These are phyloP conservation scores for Brachyistius frenatus DNA, from an alignment of 2,113 vertebrate genomes.

Conservation along the genomic window DNA sequence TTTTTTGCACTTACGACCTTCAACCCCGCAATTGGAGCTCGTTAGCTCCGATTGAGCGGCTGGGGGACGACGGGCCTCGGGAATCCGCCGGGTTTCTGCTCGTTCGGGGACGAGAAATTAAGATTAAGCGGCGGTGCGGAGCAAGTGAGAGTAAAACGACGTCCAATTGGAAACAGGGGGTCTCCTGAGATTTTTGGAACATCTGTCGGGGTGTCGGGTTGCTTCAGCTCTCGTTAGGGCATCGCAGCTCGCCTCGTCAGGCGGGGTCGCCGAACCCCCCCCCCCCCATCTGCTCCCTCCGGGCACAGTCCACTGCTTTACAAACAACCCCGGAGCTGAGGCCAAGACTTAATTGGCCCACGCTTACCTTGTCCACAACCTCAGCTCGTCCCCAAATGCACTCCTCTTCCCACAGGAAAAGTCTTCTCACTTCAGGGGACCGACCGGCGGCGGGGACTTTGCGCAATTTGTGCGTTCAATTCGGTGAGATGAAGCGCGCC, in stretches of 20 bases:
- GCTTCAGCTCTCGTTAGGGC: conserved; percentile 75
- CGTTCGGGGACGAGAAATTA: conserved; percentile 41
- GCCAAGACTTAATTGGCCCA: conserved; percentile 71
- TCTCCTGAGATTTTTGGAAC: conserved; percentile 65
- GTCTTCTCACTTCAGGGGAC: background rate
- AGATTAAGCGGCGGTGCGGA: conserved; percentile 50
- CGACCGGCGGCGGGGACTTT: conserved; percentile 23
- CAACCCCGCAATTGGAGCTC: conserved; percentile 39
- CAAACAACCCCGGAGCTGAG: conserved; percentile 69
- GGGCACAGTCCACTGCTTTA: conserved; percentile 54
- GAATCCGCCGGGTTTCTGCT: conserved; percentile 37
- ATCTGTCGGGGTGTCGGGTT: conserved; percentile 82
- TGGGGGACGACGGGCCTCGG: conserved; percentile 27
- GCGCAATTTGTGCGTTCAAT: conserved; percentile 51
- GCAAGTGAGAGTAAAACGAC: conserved; percentile 67
- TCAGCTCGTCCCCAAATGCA: conserved; percentile 58
- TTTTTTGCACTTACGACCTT: conserved; percentile 53
- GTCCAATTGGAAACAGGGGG: conserved; percentile 81
- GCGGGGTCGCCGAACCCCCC: conserved; percentile 65
- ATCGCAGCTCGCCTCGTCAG: conserved; percentile 82
- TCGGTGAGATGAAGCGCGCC: conserved; percentile 44
- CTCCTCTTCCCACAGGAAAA: conserved; percentile 44
- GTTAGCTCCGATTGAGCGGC: conserved; percentile 59
- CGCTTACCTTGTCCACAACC: conserved; percentile 51
- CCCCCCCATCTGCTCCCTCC: conserved; percentile 47